Conservation (phyloP, 2,888 invertebrate species). For the Ectemnius cavifrons region DNA sequence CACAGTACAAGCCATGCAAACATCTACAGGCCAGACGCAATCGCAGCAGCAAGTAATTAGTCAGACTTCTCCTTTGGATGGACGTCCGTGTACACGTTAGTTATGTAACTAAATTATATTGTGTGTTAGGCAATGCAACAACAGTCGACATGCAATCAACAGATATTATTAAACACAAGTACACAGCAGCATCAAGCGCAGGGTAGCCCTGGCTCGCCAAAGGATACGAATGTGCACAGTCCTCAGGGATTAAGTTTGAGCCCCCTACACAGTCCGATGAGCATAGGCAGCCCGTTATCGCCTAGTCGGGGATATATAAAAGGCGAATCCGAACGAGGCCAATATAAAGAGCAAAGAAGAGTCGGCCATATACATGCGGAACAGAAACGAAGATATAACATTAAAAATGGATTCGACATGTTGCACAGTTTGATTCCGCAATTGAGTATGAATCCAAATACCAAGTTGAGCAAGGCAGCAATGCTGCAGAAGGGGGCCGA, state of each 20-base stretch:
- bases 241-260: slow-evolving; percentile 77
- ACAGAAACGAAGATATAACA: slow-evolving; percentile 96
- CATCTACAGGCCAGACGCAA: slow-evolving; percentile 63
- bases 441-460: slow-evolving; percentile 91
- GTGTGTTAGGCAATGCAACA: slow-evolving; percentile 57
- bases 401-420: slow-evolving; percentile 97
- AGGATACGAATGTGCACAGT: slow-evolving; percentile 73
- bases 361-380: slow-evolving; percentile 97
- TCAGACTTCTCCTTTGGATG: neutral
- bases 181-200: slow-evolving; percentile 67
- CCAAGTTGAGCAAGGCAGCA: slow-evolving; percentile 96
- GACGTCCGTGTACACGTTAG: neutral
- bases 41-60: slow-evolving; percentile 36
- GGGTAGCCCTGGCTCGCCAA: slow-evolving; percentile 74
- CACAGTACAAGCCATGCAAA: slow-evolving; percentile 76
- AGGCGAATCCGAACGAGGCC: slow-evolving; percentile 79
- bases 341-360: slow-evolving; percentile 84
- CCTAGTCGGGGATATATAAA: slow-evolving; percentile 79
- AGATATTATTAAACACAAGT: slow-evolving; percentile 65
- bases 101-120: slow-evolving; percentile 1
- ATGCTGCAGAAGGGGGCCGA: slow-evolving; percentile 98
- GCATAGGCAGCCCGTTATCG: slow-evolving; percentile 82
- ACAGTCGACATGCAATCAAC: slow-evolving; percentile 57
- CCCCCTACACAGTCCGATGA: slow-evolving; percentile 78
- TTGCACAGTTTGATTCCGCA: slow-evolving; percentile 95